Conservation (phyloP, 1,140 invertebrate species). For the Caenorhabditis inopinata region DNA sequence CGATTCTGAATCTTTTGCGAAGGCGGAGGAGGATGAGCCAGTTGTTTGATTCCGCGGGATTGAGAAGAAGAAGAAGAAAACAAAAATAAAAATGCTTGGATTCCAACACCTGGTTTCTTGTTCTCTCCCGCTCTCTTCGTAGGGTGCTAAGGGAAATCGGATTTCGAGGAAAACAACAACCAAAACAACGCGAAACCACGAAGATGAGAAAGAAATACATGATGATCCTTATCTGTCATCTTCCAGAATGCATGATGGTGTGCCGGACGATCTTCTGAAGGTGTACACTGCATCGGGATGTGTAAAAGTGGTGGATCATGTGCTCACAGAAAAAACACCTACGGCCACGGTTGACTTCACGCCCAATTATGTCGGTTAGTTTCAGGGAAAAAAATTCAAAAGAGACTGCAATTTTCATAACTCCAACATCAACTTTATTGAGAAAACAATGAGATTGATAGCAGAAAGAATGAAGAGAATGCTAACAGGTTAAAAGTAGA, state of each 20-base stretch:
- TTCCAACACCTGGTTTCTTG: slow-evolving; percentile 27
- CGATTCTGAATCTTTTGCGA: not conserved
- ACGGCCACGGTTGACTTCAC: not conserved
- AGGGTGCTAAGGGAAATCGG: not conserved
- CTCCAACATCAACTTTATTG: not conserved
- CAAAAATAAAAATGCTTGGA: slow-evolving; percentile 33
- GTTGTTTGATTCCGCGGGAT: slow-evolving; percentile 24
- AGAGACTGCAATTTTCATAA: too few species aligned
- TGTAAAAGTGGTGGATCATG: not conserved
- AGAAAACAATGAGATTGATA: not conserved
- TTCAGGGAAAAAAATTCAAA: too few species aligned
- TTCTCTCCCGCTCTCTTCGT: not conserved
- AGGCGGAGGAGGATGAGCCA: slow-evolving; percentile 29
- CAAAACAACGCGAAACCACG: not conserved
- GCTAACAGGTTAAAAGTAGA: not conserved
- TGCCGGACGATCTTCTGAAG: slow-evolving; percentile 7
- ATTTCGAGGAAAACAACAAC: not conserved
- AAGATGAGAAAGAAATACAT: not conserved
- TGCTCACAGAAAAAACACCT: not conserved
- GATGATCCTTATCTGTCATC: not conserved
- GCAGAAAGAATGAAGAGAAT: not conserved
- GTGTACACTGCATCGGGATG: slow-evolving; percentile 1
- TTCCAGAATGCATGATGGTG: not conserved
- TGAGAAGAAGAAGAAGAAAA: slow-evolving; percentile 19
- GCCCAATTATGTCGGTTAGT: not conserved